Evolutionary conservation across 2,797 vertebrate genomes (phyloP).

Genomic region (Notamacropus eugenii): DNA sequence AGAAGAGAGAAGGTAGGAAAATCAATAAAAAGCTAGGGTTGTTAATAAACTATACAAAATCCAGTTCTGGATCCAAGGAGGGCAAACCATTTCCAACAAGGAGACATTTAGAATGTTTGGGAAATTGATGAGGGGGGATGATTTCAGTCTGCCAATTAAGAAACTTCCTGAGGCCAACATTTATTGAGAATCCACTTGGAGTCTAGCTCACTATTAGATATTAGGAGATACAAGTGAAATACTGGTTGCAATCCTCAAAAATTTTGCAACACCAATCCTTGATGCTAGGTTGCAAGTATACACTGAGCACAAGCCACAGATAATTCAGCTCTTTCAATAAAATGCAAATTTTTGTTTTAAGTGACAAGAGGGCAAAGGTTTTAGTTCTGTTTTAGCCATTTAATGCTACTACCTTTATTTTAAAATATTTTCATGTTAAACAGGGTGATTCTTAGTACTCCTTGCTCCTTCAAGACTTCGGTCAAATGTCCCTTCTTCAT

Average conservation of each 20-base stretch:
- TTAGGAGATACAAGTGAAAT: neutral
- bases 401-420: neutral
- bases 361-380: neutral
- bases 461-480: neutral
- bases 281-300: neutral
- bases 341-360: neutral
- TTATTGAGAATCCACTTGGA: neutral
- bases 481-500: neutral
- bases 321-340: neutral
- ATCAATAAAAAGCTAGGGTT: slow-evolving; percentile 20
- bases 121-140: neutral
- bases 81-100: neutral
- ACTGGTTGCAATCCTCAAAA: neutral
- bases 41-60: neutral
- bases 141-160: neutral
- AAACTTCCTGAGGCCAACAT: neutral
- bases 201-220: neutral
- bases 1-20: neutral
- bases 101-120: neutral
- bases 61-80: neutral
- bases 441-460: neutral
- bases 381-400: neutral
- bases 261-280: neutral
- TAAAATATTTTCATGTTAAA: neutral
- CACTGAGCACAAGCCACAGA: neutral